Conservation (phyloP, 2,113 vertebrate species). For the Pomatostomus ruficeps region DNA sequence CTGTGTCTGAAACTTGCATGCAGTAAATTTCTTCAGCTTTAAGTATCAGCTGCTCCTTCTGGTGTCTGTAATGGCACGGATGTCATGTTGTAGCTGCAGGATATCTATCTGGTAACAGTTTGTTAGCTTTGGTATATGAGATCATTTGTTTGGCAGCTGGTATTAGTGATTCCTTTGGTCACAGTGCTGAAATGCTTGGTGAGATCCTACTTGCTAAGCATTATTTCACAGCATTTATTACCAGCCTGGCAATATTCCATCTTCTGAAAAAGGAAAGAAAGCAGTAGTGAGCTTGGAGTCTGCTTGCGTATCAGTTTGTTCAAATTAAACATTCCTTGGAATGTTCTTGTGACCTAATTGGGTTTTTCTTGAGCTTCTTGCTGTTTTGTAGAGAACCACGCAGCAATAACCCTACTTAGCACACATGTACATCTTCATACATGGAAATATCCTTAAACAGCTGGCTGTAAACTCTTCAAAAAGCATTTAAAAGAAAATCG, state of each 20-base stretch:
- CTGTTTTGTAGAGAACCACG: not conserved
- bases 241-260: conserved; percentile 34
- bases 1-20: not conserved
- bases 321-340: not conserved
- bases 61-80: conserved; percentile 2
- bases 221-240: conserved; percentile 55
- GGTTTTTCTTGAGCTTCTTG: not conserved
- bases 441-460: not conserved
- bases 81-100: conserved; percentile 46
- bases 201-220: conserved; percentile 16
- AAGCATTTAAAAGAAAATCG: not conserved
- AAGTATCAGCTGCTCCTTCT: conserved; percentile 45
- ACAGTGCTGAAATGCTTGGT: conserved; percentile 43
- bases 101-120: conserved; percentile 42
- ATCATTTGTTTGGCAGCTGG: conserved; percentile 61
- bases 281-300: not conserved
- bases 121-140: conserved; percentile 57
- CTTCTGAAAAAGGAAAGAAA: conserved; percentile 59
- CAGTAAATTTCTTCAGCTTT: conserved; percentile 1
- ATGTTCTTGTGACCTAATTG: not conserved
- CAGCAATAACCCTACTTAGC: not conserved
- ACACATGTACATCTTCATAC: not conserved
- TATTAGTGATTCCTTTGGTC: conserved; percentile 51
- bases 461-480: not conserved
- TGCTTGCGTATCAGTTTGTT: not conserved